Evolutionary conservation across 1,140 invertebrate genomes (phyloP), one percentile per base, ranked within the genome.

Genomic region (Littorina saxatilis): DNA sequence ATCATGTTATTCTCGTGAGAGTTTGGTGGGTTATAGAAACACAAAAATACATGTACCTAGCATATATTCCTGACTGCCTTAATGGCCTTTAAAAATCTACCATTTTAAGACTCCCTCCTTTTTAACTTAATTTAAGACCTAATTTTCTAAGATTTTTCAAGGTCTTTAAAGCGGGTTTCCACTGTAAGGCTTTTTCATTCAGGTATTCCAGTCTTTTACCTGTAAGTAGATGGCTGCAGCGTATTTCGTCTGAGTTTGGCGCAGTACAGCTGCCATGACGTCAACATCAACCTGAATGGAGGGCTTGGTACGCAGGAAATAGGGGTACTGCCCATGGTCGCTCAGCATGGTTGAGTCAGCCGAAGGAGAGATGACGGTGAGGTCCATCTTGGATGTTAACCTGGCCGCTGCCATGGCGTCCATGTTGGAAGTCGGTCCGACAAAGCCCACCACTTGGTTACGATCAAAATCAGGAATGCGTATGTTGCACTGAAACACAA

Each of bases 211-310:
- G n/a, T n/a, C n/a, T n/a, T n/a, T 55, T 55, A 61, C 50, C 58
- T 39, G 5, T 58, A 63, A 17, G 15, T 66, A 78, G 9, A 78
- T 40, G 5, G 39, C 76, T 1, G 76, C 76, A 40, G 66, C 76
- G 43, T 63, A 78, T 4, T 29, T 2, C 1, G 70, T 61, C 55
- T 29, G 2, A 11, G 43, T 39, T n/a, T 61, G 2, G 2, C 32
- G 1, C 58, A 58, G 20, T 23, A 63, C 23, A 96, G 94, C 88
- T 96, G 94, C 70, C 92, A 96, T 95, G 0, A 95, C 95, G 83
- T 95, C 92, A 0, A 95, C 95, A 90, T 96, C 95, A 87, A 95
- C 95, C 90, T 95, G 95, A 91, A 96, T 95, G 23, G 95, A 95
- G 29, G 92, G 90, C 7, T 89, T 95, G 7, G 96, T 95, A 74